A percentile compares a stretch with the other conserved stretches of the same genome.
Evolutionary conservation across 1,140 invertebrate species (phyloP).

Genomic region (Homarus americanus): DNA sequence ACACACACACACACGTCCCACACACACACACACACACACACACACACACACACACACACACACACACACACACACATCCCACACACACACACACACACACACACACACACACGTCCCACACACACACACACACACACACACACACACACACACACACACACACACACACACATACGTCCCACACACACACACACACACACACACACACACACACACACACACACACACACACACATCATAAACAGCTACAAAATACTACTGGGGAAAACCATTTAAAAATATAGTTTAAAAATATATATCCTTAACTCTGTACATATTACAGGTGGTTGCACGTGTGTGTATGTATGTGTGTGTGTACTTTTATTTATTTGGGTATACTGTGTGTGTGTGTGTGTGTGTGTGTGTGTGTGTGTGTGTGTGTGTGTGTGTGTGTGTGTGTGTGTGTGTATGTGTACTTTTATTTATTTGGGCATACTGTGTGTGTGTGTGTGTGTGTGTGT

Average conservation of each 20-base stretch:
- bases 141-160: constrained; percentile 32
- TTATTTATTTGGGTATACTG: not conserved
- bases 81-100: constrained; percentile 36
- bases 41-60: constrained; percentile 45
- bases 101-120: constrained; percentile 29
- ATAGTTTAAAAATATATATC: too few relatives aligned
- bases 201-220: not conserved
- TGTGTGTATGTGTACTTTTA: not conserved
- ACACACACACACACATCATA: not conserved
- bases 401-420: constrained; percentile 5
- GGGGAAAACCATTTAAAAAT: too few relatives aligned
- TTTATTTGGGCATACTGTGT: not conserved
- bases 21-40: constrained; percentile 44
- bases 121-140: constrained; percentile 21
- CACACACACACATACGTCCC: not conserved
- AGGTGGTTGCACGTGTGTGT: not conserved
- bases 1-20: constrained; percentile 41
- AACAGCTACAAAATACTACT: not conserved
- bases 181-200: not conserved
- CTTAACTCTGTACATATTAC: not conserved
- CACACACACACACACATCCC: constrained; percentile 39
- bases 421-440: not conserved
- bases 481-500: not conserved
- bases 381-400: not conserved
- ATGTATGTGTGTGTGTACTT: not conserved